Percentiles rank a stretch among this genome's conserved stretches.
Evolutionary conservation across 1,140 invertebrate genomes (phyloP).

Genomic region (Carposina sasakii): DNA sequence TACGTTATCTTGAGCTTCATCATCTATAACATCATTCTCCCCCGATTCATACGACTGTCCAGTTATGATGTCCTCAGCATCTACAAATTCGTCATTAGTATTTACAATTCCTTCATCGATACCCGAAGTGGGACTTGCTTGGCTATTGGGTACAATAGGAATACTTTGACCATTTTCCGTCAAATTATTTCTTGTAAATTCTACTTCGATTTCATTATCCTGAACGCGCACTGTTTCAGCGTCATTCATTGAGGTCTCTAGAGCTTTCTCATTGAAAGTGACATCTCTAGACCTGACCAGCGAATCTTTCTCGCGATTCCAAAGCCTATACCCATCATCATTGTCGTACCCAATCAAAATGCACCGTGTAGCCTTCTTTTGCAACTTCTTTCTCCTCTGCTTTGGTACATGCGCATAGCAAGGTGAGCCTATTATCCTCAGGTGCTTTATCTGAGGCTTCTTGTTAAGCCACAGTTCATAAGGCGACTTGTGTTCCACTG

Average conservation of each 20-base stretch:
- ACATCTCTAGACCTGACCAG: constrained; percentile 11
- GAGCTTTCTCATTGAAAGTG: constrained; percentile 5
- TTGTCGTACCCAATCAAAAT: constrained; percentile 9
- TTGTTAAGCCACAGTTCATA: constrained; percentile 6
- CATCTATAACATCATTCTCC: background rate
- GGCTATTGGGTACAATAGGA: too few species aligned
- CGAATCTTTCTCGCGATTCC: background rate
- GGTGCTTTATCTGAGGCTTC: constrained; percentile 5
- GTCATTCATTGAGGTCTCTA: background rate
- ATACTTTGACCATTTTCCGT: too few species aligned
- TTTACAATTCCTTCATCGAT: too few species aligned
- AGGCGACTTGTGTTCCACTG: background rate
- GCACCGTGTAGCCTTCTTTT: constrained; percentile 4
- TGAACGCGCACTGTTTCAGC: background rate
- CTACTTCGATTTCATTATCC: too few species aligned
- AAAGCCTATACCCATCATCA: constrained; percentile 7
- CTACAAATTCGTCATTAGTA: too few species aligned
- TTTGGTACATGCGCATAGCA: background rate
- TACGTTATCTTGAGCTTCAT: background rate
- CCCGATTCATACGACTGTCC: background rate
- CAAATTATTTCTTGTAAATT: too few species aligned
- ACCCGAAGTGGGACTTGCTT: too few species aligned
- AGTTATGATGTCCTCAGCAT: too few species aligned
- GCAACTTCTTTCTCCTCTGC: background rate
- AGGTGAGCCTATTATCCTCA: background rate